Percentiles rank a stretch among this genome's conserved stretches.
Conservation (phyloP, 2,113 vertebrate genomes). For the Corapipo altera region DNA sequence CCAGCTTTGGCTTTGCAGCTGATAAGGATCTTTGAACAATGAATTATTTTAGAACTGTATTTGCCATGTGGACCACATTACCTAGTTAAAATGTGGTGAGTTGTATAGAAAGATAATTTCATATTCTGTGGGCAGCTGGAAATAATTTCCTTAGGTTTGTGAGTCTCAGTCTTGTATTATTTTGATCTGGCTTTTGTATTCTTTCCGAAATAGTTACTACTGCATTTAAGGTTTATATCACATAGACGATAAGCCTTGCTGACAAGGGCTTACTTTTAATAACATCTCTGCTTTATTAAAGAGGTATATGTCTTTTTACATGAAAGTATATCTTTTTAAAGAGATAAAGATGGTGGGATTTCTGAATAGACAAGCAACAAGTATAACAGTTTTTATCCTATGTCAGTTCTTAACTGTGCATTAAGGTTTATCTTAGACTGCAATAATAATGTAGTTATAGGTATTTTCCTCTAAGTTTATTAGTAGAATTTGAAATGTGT, state of each 20-base stretch:
- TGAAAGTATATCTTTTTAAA: conserved; percentile 22
- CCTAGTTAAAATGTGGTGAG: neutral
- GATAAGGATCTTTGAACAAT: conserved; percentile 34
- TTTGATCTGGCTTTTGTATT: conserved; percentile 27
- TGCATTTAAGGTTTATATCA: conserved; percentile 32
- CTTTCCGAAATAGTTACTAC: conserved; percentile 3
- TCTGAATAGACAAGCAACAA: conserved; percentile 28
- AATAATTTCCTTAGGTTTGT: conserved; percentile 33
- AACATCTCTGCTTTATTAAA: conserved; percentile 37
- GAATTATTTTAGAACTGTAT: conserved; percentile 25
- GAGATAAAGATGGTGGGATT: conserved; percentile 45
- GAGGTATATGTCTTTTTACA: conserved; percentile 33
- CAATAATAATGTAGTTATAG: neutral
- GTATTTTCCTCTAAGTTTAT: conserved; percentile 26
- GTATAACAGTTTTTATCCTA: conserved; percentile 26
- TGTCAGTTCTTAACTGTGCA: neutral
- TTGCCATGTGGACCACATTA: conserved; percentile 2
- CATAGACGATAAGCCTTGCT: conserved; percentile 1
- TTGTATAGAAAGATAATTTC: conserved; percentile 21
- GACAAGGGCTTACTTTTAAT: conserved; percentile 39
- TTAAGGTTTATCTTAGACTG: conserved; percentile 19
- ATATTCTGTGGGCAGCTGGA: neutral
- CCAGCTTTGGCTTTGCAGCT: conserved; percentile 34
- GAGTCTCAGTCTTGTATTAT: neutral
- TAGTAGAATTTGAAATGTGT: conserved; percentile 1